Percentiles rank a stretch among this genome's conserved stretches.
These are phyloP conservation scores for Ichneumoninae sp. DNA, from an alignment of 2,888 invertebrate genomes.

Conservation along the genomic window DNA sequence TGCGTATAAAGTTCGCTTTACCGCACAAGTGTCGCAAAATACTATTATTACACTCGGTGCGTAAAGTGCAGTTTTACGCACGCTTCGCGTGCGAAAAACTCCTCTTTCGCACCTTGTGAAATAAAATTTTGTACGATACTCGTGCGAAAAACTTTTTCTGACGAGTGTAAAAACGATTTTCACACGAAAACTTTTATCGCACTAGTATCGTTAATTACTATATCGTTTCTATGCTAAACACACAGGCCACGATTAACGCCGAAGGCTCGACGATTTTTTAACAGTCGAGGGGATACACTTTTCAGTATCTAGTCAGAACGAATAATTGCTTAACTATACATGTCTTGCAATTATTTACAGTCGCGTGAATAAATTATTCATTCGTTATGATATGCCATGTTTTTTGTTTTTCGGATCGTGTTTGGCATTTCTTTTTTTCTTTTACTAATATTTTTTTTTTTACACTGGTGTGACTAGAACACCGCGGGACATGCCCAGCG, in stretches of 20 bases:
- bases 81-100: no score
- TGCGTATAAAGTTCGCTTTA: no score
- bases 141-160: no score
- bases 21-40: no score
- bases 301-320: constrained; percentile 30
- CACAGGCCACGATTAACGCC: not conserved
- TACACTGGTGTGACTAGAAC: constrained; percentile 71
- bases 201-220: no score
- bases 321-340: constrained; percentile 21
- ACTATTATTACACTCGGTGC: no score
- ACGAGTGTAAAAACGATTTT: no score
- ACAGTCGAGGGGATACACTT: constrained; percentile 9
- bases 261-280: constrained; percentile 4
- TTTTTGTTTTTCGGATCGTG: constrained; percentile 6
- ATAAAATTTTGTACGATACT: no score
- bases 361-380: constrained; percentile 48
- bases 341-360: constrained; percentile 54
- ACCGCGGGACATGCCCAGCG: constrained; percentile 38
- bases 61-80: no score
- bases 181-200: no score
- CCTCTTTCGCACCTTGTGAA: no score
- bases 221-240: not conserved
- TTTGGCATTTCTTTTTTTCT: not conserved
- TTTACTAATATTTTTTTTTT: constrained; percentile 1
- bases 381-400: constrained; percentile 41